Evolutionary conservation across 1,140 invertebrate species (phyloP).

Genomic region (Parasteatoda tepidariorum): DNA sequence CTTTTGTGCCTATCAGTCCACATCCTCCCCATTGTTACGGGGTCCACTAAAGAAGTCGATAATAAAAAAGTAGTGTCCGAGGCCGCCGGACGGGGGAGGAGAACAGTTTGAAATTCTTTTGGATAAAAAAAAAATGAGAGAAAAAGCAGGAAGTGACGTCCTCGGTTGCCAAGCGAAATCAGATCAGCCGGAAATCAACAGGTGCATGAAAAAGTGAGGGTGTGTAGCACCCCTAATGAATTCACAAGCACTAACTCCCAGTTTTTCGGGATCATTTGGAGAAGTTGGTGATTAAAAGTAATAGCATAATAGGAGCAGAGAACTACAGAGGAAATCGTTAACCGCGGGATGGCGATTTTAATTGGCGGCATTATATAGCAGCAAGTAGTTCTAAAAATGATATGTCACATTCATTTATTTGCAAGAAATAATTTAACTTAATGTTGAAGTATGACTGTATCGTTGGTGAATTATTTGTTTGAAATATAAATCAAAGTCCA

Average conservation of each 20-base stretch:
- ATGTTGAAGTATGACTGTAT: no score
- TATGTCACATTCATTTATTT: no score
- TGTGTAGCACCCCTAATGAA: neutral
- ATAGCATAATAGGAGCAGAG: no score
- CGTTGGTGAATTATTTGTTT: no score
- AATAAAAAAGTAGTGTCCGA: no score
- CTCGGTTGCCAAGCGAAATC: conserved; percentile 16
- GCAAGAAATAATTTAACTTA: no score
- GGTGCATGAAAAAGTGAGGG: conserved; percentile 40
- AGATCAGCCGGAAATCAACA: conserved; percentile 47
- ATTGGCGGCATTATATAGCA: neutral
- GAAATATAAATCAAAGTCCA: no score
- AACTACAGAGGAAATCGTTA: neutral
- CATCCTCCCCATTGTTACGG: conserved; percentile 32
- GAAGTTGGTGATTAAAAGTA: no score
- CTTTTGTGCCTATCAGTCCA: conserved; percentile 15
- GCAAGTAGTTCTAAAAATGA: no score
- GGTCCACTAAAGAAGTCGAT: neutral
- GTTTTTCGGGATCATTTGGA: no score
- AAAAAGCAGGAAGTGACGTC: conserved; percentile 17
- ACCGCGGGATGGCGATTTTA: neutral
- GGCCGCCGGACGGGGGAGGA: neutral
- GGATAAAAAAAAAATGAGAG: no score
- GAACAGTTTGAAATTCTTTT: neutral
- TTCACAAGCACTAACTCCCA: no score